These are phyloP conservation scores for Piliocolobus tephrosceles DNA, from an alignment of 2,113 vertebrate genomes.

Conservation along the genomic window DNA sequence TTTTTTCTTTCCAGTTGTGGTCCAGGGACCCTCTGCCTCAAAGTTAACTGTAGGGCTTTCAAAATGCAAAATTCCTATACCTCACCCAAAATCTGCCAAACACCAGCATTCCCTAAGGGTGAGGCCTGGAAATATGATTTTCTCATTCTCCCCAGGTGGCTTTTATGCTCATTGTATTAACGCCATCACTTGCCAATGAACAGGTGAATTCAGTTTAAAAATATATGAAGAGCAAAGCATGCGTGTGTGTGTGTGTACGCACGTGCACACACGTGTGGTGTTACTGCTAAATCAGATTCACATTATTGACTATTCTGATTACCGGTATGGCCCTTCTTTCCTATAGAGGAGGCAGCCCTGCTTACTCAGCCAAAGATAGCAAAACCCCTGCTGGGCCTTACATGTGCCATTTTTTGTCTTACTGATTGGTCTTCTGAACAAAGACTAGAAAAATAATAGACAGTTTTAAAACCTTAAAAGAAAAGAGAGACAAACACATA, in stretches of 20 bases:
- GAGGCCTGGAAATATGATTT: neutral
- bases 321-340: neutral
- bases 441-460: conserved; percentile 4
- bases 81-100: neutral
- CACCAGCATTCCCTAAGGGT: neutral
- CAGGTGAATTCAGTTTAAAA: neutral
- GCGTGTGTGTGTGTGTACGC: no score
- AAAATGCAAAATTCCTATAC: neutral
- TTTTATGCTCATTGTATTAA: neutral
- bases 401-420: neutral
- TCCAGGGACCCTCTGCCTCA: neutral
- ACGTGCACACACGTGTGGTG: no score
- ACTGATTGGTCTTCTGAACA: neutral
- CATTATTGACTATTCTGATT: neutral
- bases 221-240: neutral
- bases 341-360: neutral
- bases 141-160: neutral
- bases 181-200: neutral
- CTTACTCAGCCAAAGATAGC: neutral
- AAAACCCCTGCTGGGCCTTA: neutral
- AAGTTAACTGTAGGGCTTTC: neutral
- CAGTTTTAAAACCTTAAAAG: neutral
- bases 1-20: neutral
- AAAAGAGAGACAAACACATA: neutral
- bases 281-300: neutral